Base-by-base conservation (phyloP, 2,113 vertebrate genomes). In the Pao palembangensis region DNA sequence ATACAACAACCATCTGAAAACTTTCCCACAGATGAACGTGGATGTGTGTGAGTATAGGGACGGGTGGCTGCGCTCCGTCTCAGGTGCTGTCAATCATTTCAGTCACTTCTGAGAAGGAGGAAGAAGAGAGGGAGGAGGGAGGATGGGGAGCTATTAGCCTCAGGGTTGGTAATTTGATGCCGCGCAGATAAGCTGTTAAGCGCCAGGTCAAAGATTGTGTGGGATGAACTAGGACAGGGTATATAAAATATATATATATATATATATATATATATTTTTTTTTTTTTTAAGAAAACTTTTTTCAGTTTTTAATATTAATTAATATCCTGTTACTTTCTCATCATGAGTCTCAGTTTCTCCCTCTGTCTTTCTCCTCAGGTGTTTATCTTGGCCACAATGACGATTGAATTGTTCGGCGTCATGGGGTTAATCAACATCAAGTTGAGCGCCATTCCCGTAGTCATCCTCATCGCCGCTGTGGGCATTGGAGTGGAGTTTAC, bases 401-500 rank as follows among this genome's bases (percentile, higher is more conserved):
- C 96, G 0, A 92, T 99, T 55, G 97, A 99, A 84, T 85, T 99
- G 67, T 99, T 99, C 41, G 97, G 97, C 69, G 98, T 98, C 93
- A 99, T 99, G 97, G 97, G 96, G 56, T 92, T 99, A 60, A 98
- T 99, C 23, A 96, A 96, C 52, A 98, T 99, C 91, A 98, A 98
- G 75, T 90, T 99, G 71, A 99, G 96, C 49, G 97, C 97, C 12
- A 96, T 98, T 56, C 96, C 97, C 3, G 97, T 98, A 62, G 97
- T 99, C 83, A 98, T 98, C 85, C 86, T 99, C 65, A 93, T 99
- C 3, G 95, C 96, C 5, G 98, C 97, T 0, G 96, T 99, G 41
- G 97, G 97, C 81, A 98, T 99, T 0, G 97, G 97, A 0, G 97
- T 98, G 82, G 96, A 99, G 77, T 99, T 98, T 82, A 98, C 97